These are phyloP conservation scores for Iguana delicatissima DNA, from an alignment of 2,797 vertebrate species.

Conservation along the genomic window DNA sequence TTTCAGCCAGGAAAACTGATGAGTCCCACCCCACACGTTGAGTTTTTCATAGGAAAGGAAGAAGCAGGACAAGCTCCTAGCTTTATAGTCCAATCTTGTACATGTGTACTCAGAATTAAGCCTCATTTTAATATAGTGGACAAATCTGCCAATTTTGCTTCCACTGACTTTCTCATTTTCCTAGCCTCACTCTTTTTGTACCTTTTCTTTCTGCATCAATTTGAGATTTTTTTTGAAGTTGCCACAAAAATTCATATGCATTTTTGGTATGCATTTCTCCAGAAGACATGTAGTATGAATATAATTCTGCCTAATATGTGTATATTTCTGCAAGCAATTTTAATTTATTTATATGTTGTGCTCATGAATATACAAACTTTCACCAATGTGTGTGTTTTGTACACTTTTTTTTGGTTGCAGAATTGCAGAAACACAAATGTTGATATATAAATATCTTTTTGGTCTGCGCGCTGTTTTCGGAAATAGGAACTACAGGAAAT, in stretches of 20 bases:
- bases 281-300: too few species aligned
- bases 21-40: accelerated
- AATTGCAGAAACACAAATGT: background rate
- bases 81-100: background rate
- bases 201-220: background rate
- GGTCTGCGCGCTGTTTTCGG: background rate
- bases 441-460: background rate
- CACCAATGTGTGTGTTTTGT: background rate
- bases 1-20: background rate
- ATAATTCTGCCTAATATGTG: background rate
- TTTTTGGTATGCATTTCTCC: background rate
- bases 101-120: background rate
- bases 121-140: too few species aligned
- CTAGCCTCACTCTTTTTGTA: background rate
- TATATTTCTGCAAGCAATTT: background rate
- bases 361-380: background rate
- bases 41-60: background rate
- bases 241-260: background rate
- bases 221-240: background rate
- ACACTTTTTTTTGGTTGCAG: background rate
- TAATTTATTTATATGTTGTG: background rate
- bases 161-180: background rate
- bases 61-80: background rate
- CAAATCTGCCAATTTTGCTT: background rate
- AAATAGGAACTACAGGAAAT: background rate